Percentiles rank a stretch among this genome's conserved stretches.
phyloP scores from a whole-genome alignment of 2,888 invertebrate genomes.

The Callosobruchus maculatus region DNA sequence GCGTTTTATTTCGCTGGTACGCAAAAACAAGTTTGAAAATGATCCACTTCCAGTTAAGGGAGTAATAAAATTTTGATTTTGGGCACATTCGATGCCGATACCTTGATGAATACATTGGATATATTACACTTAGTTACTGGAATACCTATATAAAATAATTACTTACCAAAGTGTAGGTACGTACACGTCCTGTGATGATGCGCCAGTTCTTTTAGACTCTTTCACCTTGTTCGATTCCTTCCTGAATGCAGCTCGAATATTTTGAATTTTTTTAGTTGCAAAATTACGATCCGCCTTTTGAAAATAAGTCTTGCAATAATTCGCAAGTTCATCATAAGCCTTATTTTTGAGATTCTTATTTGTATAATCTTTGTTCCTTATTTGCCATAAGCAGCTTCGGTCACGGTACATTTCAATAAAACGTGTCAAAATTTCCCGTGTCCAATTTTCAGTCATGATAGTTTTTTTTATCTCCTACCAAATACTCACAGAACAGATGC shows the following conservation, averaged over 20 bases:
- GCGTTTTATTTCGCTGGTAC: no score
- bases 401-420: no score
- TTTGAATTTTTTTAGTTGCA: constrained; percentile 1
- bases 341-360: constrained; percentile 2
- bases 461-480: no score
- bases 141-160: constrained; percentile 1
- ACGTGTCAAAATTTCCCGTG: no score
- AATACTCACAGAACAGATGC: no score
- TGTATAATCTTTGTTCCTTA: not conserved
- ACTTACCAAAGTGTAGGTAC: constrained; percentile 6
- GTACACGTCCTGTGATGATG: constrained; percentile 1
- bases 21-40: not conserved
- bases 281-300: constrained; percentile 1
- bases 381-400: constrained; percentile 1
- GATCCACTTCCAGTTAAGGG: no score
- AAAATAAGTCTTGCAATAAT: constrained; percentile 2
- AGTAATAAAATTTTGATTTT: no score
- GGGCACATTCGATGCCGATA: no score
- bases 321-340: constrained; percentile 1
- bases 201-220: constrained; percentile 6
- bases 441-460: no score
- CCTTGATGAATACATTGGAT: no score
- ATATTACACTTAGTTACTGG: not conserved
- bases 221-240: constrained; percentile 1
- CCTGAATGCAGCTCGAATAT: constrained; percentile 4